Evolutionary conservation across 2,888 invertebrate species (phyloP).

Genomic region (Plemyria rubiginata): DNA sequence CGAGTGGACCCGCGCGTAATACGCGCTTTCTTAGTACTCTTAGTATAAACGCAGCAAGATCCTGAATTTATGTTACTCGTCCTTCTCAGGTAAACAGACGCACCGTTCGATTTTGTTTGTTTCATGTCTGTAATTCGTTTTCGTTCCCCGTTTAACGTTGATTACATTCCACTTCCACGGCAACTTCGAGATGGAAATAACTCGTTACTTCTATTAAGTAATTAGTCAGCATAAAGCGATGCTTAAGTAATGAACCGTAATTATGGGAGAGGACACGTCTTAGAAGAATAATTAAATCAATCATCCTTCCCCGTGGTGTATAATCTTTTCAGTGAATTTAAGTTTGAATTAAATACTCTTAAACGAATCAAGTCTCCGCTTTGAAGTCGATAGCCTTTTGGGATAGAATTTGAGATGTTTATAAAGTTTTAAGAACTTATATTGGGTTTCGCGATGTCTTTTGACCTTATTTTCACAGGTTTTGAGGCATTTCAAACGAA

Average conservation of each 20-base stretch:
- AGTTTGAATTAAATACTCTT: constrained; percentile 76
- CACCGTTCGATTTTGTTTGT: constrained; percentile 66
- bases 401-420: constrained; percentile 61
- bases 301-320: constrained; percentile 77
- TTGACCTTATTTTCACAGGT: constrained; percentile 16
- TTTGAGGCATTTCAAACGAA: neutral
- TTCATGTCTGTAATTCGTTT: constrained; percentile 69
- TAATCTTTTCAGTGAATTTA: constrained; percentile 80
- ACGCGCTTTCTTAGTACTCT: no score
- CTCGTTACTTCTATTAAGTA: constrained; percentile 84
- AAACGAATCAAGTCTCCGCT: constrained; percentile 63
- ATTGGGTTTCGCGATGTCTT: constrained; percentile 53
- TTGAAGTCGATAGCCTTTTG: constrained; percentile 68
- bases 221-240: constrained; percentile 83
- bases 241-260: constrained; percentile 83
- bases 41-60: no score
- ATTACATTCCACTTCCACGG: constrained; percentile 71
- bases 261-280: constrained; percentile 84
- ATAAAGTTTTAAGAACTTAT: constrained; percentile 58
- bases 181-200: constrained; percentile 70
- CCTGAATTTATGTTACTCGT: no score
- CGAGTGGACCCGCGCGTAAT: no score
- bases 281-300: constrained; percentile 83
- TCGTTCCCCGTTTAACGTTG: constrained; percentile 71
- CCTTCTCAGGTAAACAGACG: constrained; percentile 44